phyloP scores from a whole-genome alignment of 2,113 vertebrate species.

The Tachysurus fulvidraco region DNA sequence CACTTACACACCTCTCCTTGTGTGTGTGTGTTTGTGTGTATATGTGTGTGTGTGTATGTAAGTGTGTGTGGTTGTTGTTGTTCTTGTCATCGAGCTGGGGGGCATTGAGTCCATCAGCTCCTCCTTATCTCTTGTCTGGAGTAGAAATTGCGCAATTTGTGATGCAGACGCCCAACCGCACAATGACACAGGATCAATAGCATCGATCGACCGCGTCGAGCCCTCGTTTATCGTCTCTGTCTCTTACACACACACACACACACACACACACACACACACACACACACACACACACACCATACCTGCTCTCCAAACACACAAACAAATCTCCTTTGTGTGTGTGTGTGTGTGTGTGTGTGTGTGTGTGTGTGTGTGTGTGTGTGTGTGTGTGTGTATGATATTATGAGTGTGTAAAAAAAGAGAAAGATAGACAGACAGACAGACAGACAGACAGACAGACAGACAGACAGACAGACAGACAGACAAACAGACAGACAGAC shows the following conservation, averaged over 20 bases:
- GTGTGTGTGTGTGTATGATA: too few relatives aligned
- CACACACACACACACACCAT: neutral
- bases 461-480: neutral
- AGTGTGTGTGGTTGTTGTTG: conserved; percentile 4
- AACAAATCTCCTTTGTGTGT: neutral
- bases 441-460: neutral
- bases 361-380: too few relatives aligned
- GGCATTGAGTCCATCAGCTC: conserved; percentile 41
- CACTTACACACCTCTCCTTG: neutral
- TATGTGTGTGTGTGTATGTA: neutral
- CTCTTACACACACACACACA: neutral
- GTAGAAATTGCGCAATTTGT: conserved; percentile 44
- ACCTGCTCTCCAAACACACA: neutral
- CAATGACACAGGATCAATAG: conserved; percentile 50
- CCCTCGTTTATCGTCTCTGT: neutral
- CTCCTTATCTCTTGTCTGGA: conserved; percentile 42
- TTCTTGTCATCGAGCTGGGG: conserved; percentile 15
- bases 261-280: conserved; percentile 4
- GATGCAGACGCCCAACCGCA: conserved; percentile 17
- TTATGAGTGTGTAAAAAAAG: too few relatives aligned
- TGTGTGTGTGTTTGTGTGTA: conserved; percentile 2
- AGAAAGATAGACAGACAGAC: conserved; percentile 3
- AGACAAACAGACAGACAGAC: neutral
- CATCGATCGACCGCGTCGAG: conserved; percentile 17
- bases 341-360: neutral